A percentile compares a stretch with the other conserved stretches of the same genome.
Evolutionary conservation across 2,888 invertebrate genomes (phyloP).

Genomic region (Calliopum simillimum): DNA sequence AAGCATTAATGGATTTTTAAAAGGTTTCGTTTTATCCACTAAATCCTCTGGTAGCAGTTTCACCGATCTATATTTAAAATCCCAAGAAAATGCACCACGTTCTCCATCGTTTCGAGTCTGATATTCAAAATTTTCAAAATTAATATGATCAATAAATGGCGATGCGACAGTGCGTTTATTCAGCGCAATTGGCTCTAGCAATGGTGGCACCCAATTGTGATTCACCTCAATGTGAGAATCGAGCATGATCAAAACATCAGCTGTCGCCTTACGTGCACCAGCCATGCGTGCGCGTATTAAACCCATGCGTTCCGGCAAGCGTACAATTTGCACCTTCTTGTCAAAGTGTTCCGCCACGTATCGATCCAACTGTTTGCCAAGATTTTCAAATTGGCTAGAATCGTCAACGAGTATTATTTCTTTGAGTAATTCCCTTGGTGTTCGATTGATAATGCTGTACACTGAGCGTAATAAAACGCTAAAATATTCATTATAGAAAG

Average conservation of each 20-base stretch:
- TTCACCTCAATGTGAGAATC: constrained; percentile 94
- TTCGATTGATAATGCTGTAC: constrained; percentile 84
- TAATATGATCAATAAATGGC: constrained; percentile 96
- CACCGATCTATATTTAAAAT: constrained; percentile 94
- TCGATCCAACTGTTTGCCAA: constrained; percentile 78
- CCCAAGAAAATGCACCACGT: constrained; percentile 97
- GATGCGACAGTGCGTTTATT: constrained; percentile 90
- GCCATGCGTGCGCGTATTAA: constrained; percentile 88
- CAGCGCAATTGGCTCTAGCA: constrained; percentile 89
- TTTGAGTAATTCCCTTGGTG: constrained; percentile 85
- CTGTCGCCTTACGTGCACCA: constrained; percentile 83
- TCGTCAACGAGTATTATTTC: constrained; percentile 92
- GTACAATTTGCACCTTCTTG: constrained; percentile 82
- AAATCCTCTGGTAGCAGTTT: constrained; percentile 72
- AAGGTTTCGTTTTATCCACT: constrained; percentile 61
- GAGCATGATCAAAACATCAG: constrained; percentile 86
- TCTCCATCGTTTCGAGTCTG: constrained; percentile 88
- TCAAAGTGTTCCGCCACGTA: constrained; percentile 79
- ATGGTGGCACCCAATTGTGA: constrained; percentile 92
- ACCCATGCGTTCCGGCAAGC: constrained; percentile 80
- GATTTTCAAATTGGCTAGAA: constrained; percentile 82
- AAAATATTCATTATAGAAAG: constrained; percentile 95
- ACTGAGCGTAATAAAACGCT: constrained; percentile 85
- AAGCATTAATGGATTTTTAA: constrained; percentile 94
- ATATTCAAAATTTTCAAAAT: constrained; percentile 90